These are phyloP conservation scores for Brachionus calyciflorus DNA, from an alignment of 1,140 invertebrate genomes.

Conservation along the genomic window DNA sequence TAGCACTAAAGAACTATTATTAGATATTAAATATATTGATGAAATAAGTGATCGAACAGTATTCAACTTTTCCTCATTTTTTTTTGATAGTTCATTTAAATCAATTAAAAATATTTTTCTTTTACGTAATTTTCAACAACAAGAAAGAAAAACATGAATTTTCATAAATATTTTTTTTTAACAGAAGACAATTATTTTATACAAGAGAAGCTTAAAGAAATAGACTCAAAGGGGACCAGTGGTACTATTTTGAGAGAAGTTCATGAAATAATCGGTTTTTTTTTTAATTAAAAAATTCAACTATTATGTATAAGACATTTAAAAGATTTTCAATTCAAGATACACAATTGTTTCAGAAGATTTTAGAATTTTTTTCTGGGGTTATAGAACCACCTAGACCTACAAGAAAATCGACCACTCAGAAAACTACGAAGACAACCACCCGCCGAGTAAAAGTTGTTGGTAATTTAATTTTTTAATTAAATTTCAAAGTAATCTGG, in stretches of 20 bases:
- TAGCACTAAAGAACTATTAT: neutral
- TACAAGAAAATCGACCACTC: no score
- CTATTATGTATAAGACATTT: neutral
- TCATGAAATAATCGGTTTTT: neutral
- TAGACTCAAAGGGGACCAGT: neutral
- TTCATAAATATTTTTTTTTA: neutral
- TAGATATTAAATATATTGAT: neutral
- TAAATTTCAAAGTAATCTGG: no score
- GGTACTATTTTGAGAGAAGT: conserved; percentile 2
- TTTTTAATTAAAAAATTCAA: neutral
- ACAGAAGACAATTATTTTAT: neutral
- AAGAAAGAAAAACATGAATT: neutral
- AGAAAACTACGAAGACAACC: no score
- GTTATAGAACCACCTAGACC: no score
- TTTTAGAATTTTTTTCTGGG: no score
- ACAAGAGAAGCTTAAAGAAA: neutral
- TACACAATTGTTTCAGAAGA: neutral
- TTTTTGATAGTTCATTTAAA: neutral
- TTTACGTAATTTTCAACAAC: neutral
- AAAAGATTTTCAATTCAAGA: neutral
- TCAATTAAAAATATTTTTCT: neutral
- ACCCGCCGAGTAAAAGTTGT: no score
- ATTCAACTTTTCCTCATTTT: neutral
- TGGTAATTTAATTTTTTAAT: no score
- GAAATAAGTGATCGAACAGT: neutral